Evolutionary conservation across 2,888 invertebrate genomes (phyloP), one percentile per base, ranked within the genome.

Genomic region (Tetanocera ferruginea): DNA sequence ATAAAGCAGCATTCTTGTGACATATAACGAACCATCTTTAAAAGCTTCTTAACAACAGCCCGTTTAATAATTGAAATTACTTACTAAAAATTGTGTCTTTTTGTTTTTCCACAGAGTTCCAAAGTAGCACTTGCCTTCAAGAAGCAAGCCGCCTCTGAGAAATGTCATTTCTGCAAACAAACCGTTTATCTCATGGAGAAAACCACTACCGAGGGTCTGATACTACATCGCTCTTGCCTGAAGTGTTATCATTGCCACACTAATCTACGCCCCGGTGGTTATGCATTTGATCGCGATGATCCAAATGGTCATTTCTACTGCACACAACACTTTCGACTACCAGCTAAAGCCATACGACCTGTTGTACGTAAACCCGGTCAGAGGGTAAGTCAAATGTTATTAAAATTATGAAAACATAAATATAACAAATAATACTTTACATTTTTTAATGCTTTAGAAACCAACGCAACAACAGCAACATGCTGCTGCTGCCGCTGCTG

Each of bases 141-240:
- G 73, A 91, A 92, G 69, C 93, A 93, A 88, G 93, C 93, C 78
- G 93, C 93, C 76, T 94, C 94, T 11, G 95, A 95, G 88, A 92
- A 92, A 85, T 97, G 94, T 91, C 96, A 94, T 91, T 97, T 97
- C 90, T 98, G 98, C 90, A 93, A 94, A 76, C 95, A 95, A 89
- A 93, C 96, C 64, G 98, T 98, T 76, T 98, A 98, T 89, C 93
- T 98, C 37, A 97, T 98, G 91, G 98, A 98, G 90, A 93, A 96
- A 81, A 93, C 97, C 81, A 94, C 94, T 66, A 96, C 97, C 3
- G 96, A 97, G 91, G 97, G 97, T 19, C 92, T 96, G 85, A 96
- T 96, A 86, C 94, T 98, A 88, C 98, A 98, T 90, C 93, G 97
- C 78, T 95, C 95, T 64, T 98, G 98, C 91, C 96, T 98, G 91